Conservation (phyloP, 2,888 invertebrate species). For the Nowickia ferox region DNA sequence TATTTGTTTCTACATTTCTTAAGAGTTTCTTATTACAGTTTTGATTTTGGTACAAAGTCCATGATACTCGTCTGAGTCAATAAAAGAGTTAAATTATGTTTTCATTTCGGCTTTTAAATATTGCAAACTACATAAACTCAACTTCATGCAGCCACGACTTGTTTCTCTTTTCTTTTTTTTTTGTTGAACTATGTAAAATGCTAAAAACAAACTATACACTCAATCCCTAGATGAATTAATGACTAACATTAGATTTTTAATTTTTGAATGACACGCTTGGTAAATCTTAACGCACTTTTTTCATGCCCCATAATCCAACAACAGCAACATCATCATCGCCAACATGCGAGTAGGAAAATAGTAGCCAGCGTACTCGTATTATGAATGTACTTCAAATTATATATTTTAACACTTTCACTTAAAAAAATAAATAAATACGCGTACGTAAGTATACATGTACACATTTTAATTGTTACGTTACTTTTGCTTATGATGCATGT, state of each 20-base stretch:
- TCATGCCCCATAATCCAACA: conserved; percentile 50
- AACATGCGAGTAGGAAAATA: conserved; percentile 3
- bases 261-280: conserved; percentile 50
- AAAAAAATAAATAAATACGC: neutral
- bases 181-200: neutral
- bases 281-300: conserved; percentile 53
- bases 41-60: no score
- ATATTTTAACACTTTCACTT: conserved; percentile 65
- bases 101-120: neutral
- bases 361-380: conserved; percentile 1
- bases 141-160: neutral
- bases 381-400: conserved; percentile 26
- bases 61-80: no score
- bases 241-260: conserved; percentile 5
- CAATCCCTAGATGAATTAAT: neutral
- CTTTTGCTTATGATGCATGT: conserved; percentile 7
- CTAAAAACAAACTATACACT: neutral
- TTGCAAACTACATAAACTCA: neutral
- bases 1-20: no score
- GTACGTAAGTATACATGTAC: neutral
- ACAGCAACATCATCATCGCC: conserved; percentile 18
- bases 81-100: no score
- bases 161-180: neutral
- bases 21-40: no score
- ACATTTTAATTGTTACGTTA: conserved; percentile 51